These are phyloP conservation scores for Ostrea edulis DNA, from an alignment of 1,140 invertebrate species.

Conservation along the genomic window DNA sequence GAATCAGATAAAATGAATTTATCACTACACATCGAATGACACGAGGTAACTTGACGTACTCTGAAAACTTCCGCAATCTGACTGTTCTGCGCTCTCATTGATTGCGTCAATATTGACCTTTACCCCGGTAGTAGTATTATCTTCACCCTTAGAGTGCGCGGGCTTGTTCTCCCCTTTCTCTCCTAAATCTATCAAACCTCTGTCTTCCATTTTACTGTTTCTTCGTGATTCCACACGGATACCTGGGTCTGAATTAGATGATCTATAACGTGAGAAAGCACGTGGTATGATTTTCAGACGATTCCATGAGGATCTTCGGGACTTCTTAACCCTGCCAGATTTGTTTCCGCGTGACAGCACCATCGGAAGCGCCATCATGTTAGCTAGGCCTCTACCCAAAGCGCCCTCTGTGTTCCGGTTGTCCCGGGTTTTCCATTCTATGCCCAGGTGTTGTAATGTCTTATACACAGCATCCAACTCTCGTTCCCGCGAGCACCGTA, in stretches of 20 bases:
- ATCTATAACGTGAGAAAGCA: background rate
- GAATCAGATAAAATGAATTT: no score
- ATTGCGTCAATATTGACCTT: background rate
- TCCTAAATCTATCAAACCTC: background rate
- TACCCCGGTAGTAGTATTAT: background rate
- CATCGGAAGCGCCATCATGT: background rate
- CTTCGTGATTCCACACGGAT: background rate
- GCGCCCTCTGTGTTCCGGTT: background rate
- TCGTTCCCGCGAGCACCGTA: background rate
- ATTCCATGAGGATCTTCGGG: background rate
- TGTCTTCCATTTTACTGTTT: background rate
- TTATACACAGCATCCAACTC: background rate
- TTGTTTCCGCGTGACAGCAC: background rate
- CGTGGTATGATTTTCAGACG: background rate
- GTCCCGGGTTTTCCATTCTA: background rate
- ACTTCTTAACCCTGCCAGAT: background rate
- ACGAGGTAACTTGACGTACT: slow-evolving; percentile 9
- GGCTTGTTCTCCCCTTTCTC: background rate
- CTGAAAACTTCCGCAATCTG: slow-evolving; percentile 11
- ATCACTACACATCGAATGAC: background rate
- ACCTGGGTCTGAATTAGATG: background rate
- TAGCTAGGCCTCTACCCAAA: background rate
- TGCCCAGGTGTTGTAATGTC: background rate
- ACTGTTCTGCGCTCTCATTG: background rate
- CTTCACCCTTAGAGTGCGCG: background rate